Base-by-base conservation (phyloP, 1,140 invertebrate species). In the Habropoda laboriosa region DNA sequence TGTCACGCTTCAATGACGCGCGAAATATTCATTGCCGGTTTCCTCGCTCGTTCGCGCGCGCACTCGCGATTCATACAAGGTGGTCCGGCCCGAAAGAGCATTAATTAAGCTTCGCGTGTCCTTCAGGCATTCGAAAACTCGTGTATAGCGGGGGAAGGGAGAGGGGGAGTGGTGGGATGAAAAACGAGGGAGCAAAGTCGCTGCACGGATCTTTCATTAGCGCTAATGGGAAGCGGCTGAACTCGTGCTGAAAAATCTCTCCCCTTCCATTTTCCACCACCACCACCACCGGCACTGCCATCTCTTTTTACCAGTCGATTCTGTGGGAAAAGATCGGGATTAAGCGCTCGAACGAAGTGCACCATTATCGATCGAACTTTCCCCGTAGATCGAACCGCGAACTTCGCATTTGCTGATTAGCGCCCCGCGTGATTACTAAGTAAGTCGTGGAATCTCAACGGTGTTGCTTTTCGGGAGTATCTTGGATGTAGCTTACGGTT, bases 31-130 rank as follows among this genome's bases (percentile, higher is more conserved):
- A 47, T n/a, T 32, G 32, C 2, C 18, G 32, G 40, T 13, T 71
- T 72, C 55, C 49, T 78, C 8, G 45, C 45, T 10, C 45, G 2
- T 3, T 18, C 12, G 40, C 24, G 18, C 32, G 21, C 35, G 38
- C 10, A 55, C n/a, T n/a, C n/a, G n/a, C n/a, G n/a, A n/a, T n/a
- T 45, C 21, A 13, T 38, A 57, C 7, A 66, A 67, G 64, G 5
- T 55, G 38, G 58, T 42, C 32, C 49, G 21, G 55, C 32, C 18
- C 8, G n/a, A 67, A 73, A 63, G 53, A 58, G 49, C 67, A 71
- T 86, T 85, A 86, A 85, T 86, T 85, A 86, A 85, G 64, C 71
- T 30, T 16, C 60, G 58, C 63, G 57, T 64, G 82, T 85, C 84
- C 84, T 85, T 86, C 72, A 71, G 45, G 70, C 47, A 74, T 85